Evolutionary conservation across 2,888 invertebrate species (phyloP), one percentile per base, ranked within the genome.

Genomic region (Aspidiotus destructor): DNA sequence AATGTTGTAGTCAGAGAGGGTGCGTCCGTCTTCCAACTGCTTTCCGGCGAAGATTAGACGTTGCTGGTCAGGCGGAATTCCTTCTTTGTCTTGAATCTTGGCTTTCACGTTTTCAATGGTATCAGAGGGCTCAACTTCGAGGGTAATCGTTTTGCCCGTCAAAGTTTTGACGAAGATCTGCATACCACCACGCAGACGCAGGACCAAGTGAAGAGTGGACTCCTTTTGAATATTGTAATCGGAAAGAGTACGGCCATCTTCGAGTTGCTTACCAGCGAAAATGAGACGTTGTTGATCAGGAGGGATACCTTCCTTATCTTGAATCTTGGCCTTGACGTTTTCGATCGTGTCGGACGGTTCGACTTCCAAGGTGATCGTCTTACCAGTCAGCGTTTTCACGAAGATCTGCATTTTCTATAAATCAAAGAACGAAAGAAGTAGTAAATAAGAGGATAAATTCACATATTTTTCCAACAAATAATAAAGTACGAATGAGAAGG

Each of bases 141-240:
- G 86, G 76, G 92, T 91, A 82, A 93, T 92, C 81, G 92, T 93
- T 84, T 92, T 93, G 76, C 92, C 92, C 79, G 92, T 92, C 71
- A 93, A 84, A 78, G 92, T 93, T 80, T 94, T 94, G 72, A 93
- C 92, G 79, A 93, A 97, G 79, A 97, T 96, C 86, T 97, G 95
- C 94, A 94, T 94, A 77, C 76, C 83, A 75, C 84, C 84, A 71
- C 81, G 76, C 41, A 83, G 77, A 70, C 82, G 77, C 63, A 80
- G 74, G 7, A 80, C 80, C 55, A 80, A 73, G 71, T 81, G 80
- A 16, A 81, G 76, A 7, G 80, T 80, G 0, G 79, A 79, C 72
- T 80, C 79, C 74, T 82, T 81, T 74, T 83, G 82, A 73, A 82
- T 81, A 74, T 82, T 82, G 75, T 81, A 81, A 73, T 83, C 82